A percentile compares a stretch with the other conserved stretches of the same genome.
phyloP scores from a whole-genome alignment of 1,140 invertebrate genomes.

The Euschistus heros region DNA sequence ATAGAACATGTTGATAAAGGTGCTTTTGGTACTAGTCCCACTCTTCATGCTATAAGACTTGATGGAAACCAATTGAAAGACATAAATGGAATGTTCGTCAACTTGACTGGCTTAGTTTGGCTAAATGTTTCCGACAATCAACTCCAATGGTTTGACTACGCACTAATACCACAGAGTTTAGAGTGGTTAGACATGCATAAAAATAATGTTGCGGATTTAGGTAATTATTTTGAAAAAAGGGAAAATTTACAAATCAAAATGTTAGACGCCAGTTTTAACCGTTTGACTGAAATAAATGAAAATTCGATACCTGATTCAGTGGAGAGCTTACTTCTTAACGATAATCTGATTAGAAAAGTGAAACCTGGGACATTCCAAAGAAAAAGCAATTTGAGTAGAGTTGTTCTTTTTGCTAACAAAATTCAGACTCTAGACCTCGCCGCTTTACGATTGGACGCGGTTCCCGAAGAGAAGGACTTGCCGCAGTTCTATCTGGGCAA shows the following conservation, averaged over 20 bases:
- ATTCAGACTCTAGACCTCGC: constrained; percentile 59
- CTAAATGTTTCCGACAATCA: constrained; percentile 59
- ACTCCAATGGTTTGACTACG: constrained; percentile 54
- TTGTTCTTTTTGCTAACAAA: constrained; percentile 64
- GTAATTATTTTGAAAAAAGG: constrained; percentile 48
- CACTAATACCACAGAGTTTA: constrained; percentile 50
- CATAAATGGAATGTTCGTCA: constrained; percentile 53
- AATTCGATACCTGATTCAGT: constrained; percentile 59
- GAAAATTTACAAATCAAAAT: constrained; percentile 56
- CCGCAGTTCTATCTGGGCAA: constrained; percentile 68
- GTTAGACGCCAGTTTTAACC: constrained; percentile 64
- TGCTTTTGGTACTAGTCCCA: constrained; percentile 51
- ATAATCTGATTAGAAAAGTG: constrained; percentile 59
- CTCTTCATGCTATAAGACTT: constrained; percentile 51
- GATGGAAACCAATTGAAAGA: constrained; percentile 55
- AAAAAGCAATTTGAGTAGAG: constrained; percentile 55
- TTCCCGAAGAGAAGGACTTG: constrained; percentile 50
- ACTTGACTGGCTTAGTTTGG: constrained; percentile 53
- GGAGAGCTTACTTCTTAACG: constrained; percentile 61
- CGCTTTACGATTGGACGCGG: constrained; percentile 53
- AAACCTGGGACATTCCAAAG: constrained; percentile 60
- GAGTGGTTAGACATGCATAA: constrained; percentile 60
- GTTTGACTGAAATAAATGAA: constrained; percentile 52
- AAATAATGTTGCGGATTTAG: constrained; percentile 52
- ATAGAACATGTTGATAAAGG: constrained; percentile 51